phyloP scores from a whole-genome alignment of 2,113 vertebrate genomes.

The Pampusana beccarii region DNA sequence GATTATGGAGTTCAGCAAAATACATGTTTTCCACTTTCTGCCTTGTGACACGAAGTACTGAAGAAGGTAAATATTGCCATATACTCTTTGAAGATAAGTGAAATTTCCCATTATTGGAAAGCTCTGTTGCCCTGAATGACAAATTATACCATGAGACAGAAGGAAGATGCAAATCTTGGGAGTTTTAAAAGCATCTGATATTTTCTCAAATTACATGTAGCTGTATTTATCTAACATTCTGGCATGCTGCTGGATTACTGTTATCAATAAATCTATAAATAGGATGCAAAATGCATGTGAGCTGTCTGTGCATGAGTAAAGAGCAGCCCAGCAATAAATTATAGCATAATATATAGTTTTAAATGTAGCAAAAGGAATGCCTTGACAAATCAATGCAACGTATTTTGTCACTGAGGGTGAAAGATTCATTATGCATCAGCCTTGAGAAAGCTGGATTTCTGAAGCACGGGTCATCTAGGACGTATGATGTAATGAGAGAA shows the following conservation, averaged over 20 bases:
- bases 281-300: conserved; percentile 24
- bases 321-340: background rate
- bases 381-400: conserved; percentile 15
- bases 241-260: background rate
- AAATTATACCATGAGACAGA: background rate
- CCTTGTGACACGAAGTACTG: background rate
- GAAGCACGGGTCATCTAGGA: background rate
- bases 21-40: background rate
- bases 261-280: conserved; percentile 17
- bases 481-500: conserved; percentile 11
- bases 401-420: background rate
- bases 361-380: conserved; percentile 11
- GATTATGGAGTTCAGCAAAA: background rate
- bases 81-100: background rate
- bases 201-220: conserved; percentile 20
- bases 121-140: background rate
- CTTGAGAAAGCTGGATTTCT: background rate
- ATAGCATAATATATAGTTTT: conserved; percentile 33
- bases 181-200: conserved; percentile 46
- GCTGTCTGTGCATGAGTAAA: background rate
- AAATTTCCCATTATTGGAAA: conserved; percentile 16
- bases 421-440: conserved; percentile 12
- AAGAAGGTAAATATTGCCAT: background rate
- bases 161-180: background rate
- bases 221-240: background rate